Evolutionary conservation across 2,113 vertebrate genomes (phyloP), one percentile per base, ranked within the genome.

Genomic region (Speoplatyrhinus poulsoni): DNA sequence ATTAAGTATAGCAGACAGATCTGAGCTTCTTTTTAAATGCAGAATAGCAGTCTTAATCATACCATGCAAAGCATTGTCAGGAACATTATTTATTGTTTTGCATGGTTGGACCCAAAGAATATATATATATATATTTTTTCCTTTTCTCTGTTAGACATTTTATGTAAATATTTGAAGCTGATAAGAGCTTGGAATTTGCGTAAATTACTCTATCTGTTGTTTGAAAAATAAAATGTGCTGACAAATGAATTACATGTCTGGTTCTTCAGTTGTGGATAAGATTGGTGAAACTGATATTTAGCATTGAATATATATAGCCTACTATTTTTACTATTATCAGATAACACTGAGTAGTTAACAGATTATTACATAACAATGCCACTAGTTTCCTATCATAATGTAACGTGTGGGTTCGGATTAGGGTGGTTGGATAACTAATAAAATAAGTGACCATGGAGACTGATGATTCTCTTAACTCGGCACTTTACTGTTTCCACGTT

Each of bases 41-140:
- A 67, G 67, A 67, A 72, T 49, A 73, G 68, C 78, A 76, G 75
- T 84, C 67, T 78, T 75, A 65, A 84, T 75, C 67, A 62, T 74
- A 76, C 82, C 75, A 81, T 87, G 82, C 82, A 73, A 79, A 83
- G 73, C 75, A 70, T 70, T 53, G 83, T 85, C 80, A 81, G 69
- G 83, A 83, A 79, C 70, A 79, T 83, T 86, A 88, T 90, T 91
- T 86, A 89, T 90, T 86, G 79, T 85, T 93, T 91, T 92, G 93
- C 93, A 93, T 90, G 92, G 81, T 90, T 79, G 72, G 81, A 84
- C 82, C 88, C 89, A 91, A 90, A 92, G 87, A 93, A 84, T 89
- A 81, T 85, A 87, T 84, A 26, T 26, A 26, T 26, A 26, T 26
- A 26, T 72, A 73, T 33, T 60, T 33, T 60, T 77, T 65, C 70